Percentiles rank a stretch among this genome's conserved stretches.
These are phyloP conservation scores for Cepphus grylle DNA, from an alignment of 2,113 vertebrate genomes.

Conservation along the genomic window DNA sequence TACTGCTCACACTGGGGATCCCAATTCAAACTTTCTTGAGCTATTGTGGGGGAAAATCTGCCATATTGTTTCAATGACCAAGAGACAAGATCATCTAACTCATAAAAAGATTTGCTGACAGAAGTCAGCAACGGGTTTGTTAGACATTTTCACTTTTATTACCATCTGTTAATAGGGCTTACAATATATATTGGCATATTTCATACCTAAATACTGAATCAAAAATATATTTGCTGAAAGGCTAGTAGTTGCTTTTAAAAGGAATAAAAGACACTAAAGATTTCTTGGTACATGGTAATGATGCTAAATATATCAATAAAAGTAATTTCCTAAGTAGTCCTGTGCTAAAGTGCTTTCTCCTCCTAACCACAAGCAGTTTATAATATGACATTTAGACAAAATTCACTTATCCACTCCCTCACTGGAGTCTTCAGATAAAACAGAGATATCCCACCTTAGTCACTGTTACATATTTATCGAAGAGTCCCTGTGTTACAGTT, in stretches of 20 bases:
- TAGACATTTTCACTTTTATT: neutral
- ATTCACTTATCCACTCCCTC: constrained; percentile 10
- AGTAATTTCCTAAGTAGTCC: constrained; percentile 35
- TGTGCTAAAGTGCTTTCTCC: constrained; percentile 21
- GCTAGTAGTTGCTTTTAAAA: neutral
- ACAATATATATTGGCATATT: neutral
- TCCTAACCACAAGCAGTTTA: constrained; percentile 16
- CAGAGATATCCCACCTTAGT: neutral
- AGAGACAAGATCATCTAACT: neutral
- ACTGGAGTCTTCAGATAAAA: neutral
- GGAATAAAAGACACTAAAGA: neutral
- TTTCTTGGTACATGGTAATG: neutral
- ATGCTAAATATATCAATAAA: constrained; percentile 37
- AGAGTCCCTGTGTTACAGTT: neutral
- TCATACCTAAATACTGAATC: neutral
- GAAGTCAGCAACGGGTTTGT: neutral
- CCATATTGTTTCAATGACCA: neutral
- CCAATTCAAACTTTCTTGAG: neutral
- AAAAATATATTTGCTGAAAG: constrained; percentile 1
- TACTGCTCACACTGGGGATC: neutral
- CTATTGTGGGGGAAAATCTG: neutral
- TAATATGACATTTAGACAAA: neutral
- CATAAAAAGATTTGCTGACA: neutral
- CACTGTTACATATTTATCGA: neutral
- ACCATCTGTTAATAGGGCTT: neutral